Evolutionary conservation across 2,888 invertebrate genomes (phyloP).

Genomic region (Parapristionchus giblindavisi): DNA sequence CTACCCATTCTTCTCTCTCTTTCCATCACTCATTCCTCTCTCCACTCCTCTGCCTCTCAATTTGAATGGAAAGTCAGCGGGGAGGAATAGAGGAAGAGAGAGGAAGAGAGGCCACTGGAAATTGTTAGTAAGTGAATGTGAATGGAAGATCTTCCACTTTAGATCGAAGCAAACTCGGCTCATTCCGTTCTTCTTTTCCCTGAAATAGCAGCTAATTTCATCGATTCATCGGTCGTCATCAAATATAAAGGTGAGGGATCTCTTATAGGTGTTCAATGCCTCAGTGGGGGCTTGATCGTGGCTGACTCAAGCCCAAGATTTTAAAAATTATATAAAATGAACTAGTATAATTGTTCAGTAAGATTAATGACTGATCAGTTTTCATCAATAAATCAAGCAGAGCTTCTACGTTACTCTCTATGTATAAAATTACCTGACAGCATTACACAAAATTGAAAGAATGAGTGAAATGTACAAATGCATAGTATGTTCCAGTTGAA

Average conservation of each 20-base stretch:
- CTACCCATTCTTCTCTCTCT: background rate
- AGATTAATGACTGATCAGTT: too few species aligned
- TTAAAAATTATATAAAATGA: too few species aligned
- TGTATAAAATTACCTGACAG: too few species aligned
- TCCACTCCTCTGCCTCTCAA: background rate
- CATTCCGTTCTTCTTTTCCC: slow-evolving; percentile 23
- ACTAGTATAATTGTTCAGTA: too few species aligned
- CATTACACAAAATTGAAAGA: background rate
- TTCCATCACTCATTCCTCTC: background rate
- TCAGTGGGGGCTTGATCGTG: background rate
- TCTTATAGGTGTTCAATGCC: too few species aligned
- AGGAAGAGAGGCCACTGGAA: background rate
- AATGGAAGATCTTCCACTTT: background rate
- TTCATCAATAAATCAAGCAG: too few species aligned
- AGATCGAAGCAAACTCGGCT: slow-evolving; percentile 35
- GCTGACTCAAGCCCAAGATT: background rate
- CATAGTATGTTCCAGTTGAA: too few species aligned
- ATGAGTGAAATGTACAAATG: too few species aligned
- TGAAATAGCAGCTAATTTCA: slow-evolving; percentile 35
- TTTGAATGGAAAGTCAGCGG: slow-evolving; percentile 4
- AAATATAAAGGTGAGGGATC: slow-evolving; percentile 57
- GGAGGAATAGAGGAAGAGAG: background rate
- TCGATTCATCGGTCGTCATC: slow-evolving; percentile 41
- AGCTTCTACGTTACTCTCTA: too few species aligned
- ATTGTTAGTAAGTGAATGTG: background rate